Evolutionary conservation across 2,797 vertebrate species (phyloP).

Genomic region (Ambastaia sidthimunki): DNA sequence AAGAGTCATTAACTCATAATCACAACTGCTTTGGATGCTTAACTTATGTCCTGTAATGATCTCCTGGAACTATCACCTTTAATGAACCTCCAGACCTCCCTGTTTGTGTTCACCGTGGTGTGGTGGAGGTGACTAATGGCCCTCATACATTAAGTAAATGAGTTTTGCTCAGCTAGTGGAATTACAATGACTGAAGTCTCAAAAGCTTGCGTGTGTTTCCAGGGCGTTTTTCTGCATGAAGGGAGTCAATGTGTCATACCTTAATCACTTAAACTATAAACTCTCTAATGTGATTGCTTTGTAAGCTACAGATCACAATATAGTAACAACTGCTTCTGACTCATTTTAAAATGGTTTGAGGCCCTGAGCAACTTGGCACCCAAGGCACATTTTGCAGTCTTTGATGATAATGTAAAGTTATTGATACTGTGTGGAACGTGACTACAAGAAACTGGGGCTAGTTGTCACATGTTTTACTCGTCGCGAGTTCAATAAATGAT

Average conservation of each 20-base stretch:
- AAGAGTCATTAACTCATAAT: conserved; percentile 58
- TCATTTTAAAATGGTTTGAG: neutral
- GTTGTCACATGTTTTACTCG: neutral
- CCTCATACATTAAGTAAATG: conserved; percentile 94
- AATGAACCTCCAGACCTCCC: conserved; percentile 89
- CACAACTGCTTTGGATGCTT: conserved; percentile 73
- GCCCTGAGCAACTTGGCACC: neutral
- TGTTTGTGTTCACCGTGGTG: conserved; percentile 86
- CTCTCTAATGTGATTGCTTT: conserved; percentile 59
- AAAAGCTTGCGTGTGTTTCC: conserved; percentile 77
- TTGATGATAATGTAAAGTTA: neutral
- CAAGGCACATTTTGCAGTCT: neutral
- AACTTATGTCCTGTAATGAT: conserved; percentile 84
- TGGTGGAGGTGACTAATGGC: conserved; percentile 87
- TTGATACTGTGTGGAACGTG: neutral
- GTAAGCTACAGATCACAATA: conserved; percentile 49
- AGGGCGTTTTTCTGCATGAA: conserved; percentile 75
- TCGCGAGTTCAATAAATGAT: too few species aligned
- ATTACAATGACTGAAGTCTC: conserved; percentile 88
- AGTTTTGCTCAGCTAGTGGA: conserved; percentile 84
- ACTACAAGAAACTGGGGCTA: neutral
- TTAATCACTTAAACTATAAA: conserved; percentile 75
- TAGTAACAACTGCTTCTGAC: neutral
- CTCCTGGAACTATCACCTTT: conserved; percentile 87
- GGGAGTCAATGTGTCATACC: conserved; percentile 86